Percentiles rank a stretch among this genome's conserved stretches.
These are phyloP conservation scores for Oxycera nigricornis DNA, from an alignment of 2,888 invertebrate species.

Conservation along the genomic window DNA sequence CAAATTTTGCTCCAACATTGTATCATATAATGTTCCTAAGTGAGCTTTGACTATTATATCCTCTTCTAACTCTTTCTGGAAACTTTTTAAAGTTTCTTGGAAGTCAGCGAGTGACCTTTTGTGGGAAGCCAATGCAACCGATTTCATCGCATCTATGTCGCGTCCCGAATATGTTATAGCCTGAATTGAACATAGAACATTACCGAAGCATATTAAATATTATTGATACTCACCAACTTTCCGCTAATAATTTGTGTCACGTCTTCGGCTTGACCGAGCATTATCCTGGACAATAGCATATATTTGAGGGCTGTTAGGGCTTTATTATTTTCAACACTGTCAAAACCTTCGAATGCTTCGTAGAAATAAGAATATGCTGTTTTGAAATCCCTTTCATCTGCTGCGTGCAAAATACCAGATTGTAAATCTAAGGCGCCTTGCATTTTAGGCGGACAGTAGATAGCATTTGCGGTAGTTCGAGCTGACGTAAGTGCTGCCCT, in stretches of 20 bases:
- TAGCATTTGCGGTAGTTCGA: conserved; percentile 99
- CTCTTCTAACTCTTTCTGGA: conserved; percentile 87
- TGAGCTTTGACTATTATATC: conserved; percentile 98
- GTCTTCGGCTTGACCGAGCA: conserved; percentile 96
- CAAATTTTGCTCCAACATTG: conserved; percentile 98
- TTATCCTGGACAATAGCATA: conserved; percentile 98
- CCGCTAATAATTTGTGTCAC: conserved; percentile 94
- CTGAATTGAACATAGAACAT: conserved; percentile 50
- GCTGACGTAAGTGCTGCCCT: conserved; percentile 97
- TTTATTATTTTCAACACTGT: conserved; percentile 90
- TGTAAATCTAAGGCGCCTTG: conserved; percentile 97
- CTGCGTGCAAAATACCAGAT: conserved; percentile 97
- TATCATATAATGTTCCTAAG: conserved; percentile 95
- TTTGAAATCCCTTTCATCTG: conserved; percentile 99
- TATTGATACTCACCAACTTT: conserved; percentile 69
- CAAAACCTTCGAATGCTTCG: conserved; percentile 99
- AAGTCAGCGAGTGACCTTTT: conserved; percentile 97
- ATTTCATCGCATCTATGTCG: conserved; percentile 97
- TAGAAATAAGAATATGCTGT: conserved; percentile 99
- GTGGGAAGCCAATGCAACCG: conserved; percentile 94
- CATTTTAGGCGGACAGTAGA: conserved; percentile 98
- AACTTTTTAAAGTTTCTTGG: conserved; percentile 86
- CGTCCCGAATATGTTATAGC: conserved; percentile 95
- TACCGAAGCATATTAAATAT: not conserved
- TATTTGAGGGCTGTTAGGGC: conserved; percentile 97